A percentile compares a stretch with the other conserved stretches of the same genome.
phyloP scores from a whole-genome alignment of 92 coral and sea anemone species.

The Epizoanthus ramosus region DNA sequence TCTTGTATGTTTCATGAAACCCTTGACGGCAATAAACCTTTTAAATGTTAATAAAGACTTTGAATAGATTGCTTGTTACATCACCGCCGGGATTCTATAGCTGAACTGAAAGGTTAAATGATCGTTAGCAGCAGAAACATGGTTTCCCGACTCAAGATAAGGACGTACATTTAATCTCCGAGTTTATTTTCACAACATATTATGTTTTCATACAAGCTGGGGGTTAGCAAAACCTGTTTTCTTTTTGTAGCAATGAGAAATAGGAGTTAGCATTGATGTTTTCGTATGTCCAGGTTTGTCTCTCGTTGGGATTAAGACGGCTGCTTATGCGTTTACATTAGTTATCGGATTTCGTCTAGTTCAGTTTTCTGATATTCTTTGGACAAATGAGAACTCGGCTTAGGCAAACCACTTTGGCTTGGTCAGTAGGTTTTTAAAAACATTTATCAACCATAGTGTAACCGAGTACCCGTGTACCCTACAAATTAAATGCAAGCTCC shows the following conservation, averaged over 20 bases:
- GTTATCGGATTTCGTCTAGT: conserved; percentile 31
- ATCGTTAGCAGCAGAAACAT: background rate
- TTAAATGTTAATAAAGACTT: too few species aligned
- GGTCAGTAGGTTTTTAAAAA: background rate
- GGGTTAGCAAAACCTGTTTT: conserved; percentile 46
- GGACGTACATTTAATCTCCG: background rate
- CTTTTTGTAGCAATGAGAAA: conserved; percentile 38
- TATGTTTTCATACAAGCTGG: conserved; percentile 40
- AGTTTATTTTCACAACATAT: conserved; percentile 39
- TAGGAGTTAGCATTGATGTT: conserved; percentile 35
- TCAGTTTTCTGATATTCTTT: background rate
- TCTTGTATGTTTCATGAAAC: too few species aligned
- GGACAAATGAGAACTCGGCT: background rate
- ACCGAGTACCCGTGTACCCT: too few species aligned
- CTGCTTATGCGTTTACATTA: conserved; percentile 38
- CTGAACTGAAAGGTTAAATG: too few species aligned
- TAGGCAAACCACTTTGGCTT: background rate
- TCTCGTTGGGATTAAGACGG: conserved; percentile 25
- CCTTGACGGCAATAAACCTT: too few species aligned
- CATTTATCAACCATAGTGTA: too few species aligned
- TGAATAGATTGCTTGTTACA: too few species aligned
- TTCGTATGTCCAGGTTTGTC: conserved; percentile 11
- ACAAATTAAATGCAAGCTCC: too few species aligned
- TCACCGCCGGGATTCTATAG: too few species aligned
- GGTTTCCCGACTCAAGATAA: background rate